phyloP scores from a whole-genome alignment of 2,797 vertebrate genomes.

The Gambelia wislizenii region DNA sequence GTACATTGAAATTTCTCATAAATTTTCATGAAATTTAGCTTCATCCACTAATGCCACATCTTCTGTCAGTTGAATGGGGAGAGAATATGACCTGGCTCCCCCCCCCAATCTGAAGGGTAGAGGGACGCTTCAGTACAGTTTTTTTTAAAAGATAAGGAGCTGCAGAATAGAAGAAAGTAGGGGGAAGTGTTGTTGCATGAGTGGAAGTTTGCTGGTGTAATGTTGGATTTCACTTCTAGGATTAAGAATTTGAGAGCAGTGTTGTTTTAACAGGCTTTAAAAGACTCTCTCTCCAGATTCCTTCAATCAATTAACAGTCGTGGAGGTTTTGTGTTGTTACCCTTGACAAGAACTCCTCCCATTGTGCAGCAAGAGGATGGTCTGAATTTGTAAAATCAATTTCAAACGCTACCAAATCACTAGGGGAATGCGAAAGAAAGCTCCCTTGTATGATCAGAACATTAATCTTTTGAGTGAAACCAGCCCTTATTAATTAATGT shows the following conservation, averaged over 20 bases:
- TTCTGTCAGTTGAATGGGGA: too few species aligned
- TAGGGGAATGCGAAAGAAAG: conserved; percentile 21
- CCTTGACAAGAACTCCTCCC: neutral
- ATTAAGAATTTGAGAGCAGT: neutral
- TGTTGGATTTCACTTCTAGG: neutral
- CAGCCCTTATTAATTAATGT: conserved; percentile 23
- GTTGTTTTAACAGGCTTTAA: neutral
- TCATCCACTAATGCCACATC: too few species aligned
- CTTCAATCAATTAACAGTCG: neutral
- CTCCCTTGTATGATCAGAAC: conserved; percentile 6
- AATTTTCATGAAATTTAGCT: too few species aligned
- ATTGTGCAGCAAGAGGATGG: neutral
- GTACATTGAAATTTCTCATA: too few species aligned
- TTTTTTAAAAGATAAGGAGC: too few species aligned
- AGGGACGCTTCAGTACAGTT: too few species aligned
- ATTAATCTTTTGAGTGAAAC: conserved; percentile 15
- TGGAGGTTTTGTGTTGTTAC: neutral
- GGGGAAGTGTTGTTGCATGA: too few species aligned
- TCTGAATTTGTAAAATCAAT: neutral
- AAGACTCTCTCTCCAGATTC: neutral
- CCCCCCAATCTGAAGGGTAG: too few species aligned
- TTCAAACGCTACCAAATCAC: neutral
- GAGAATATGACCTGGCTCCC: too few species aligned
- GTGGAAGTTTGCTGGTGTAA: too few species aligned
- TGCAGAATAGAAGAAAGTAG: too few species aligned